Evolutionary conservation across 2,113 vertebrate species (phyloP).

Genomic region (Otocyon megalotis): DNA sequence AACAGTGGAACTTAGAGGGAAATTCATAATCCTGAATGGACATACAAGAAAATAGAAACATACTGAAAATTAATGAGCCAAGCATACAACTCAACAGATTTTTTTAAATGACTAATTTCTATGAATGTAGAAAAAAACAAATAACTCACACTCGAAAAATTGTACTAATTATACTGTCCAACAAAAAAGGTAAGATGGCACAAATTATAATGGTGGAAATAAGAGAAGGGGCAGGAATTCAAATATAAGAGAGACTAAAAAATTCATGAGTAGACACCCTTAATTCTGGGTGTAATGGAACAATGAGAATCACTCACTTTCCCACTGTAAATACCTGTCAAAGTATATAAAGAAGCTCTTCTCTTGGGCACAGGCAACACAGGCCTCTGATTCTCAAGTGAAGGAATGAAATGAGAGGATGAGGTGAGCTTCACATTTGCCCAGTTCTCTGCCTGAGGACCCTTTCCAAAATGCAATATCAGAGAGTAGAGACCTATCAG

Average conservation of each 20-base stretch:
- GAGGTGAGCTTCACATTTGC: background rate
- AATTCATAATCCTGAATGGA: background rate
- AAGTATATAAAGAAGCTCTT: background rate
- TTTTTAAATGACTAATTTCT: background rate
- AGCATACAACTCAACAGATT: background rate
- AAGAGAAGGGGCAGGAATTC: background rate
- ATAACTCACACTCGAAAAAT: background rate
- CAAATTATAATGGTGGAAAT: background rate
- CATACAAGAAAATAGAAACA: background rate
- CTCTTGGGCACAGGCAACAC: background rate
- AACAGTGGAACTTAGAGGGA: background rate
- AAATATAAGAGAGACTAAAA: background rate
- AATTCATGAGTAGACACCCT: background rate
- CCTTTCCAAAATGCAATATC: background rate
- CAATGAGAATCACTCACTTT: background rate
- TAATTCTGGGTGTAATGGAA: background rate
- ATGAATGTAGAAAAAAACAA: background rate
- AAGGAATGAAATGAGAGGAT: background rate
- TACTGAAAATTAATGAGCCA: background rate
- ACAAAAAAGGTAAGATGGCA: background rate
- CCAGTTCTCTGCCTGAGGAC: background rate
- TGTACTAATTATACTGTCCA: background rate
- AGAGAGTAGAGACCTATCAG: background rate
- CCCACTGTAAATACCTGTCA: background rate
- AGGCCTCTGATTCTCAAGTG: too few species aligned